Conservation (phyloP, 2,113 vertebrate species). For the Sisor rabdophorus region DNA sequence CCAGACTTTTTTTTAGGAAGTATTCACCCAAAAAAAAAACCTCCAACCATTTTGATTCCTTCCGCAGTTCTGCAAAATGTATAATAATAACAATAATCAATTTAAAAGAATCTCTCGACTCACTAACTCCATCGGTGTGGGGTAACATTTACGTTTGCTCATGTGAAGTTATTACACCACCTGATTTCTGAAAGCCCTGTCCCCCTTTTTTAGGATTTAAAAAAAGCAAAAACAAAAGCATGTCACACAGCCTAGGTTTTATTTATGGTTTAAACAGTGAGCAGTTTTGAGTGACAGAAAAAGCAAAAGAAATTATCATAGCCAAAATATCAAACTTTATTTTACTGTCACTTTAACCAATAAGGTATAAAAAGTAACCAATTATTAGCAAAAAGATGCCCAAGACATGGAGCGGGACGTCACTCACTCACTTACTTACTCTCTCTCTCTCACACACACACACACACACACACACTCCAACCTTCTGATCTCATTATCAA, state of each 20-base stretch:
- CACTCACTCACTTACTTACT: not conserved
- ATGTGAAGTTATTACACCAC: not conserved
- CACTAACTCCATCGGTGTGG: not conserved
- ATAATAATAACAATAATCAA: not conserved
- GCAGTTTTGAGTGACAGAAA: not conserved
- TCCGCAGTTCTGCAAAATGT: too few species aligned
- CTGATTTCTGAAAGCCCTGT: too few species aligned
- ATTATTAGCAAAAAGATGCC: constrained; percentile 4
- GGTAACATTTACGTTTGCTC: not conserved
- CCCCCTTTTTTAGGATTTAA: too few species aligned
- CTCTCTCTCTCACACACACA: not conserved
- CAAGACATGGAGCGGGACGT: not conserved
- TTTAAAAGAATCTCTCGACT: not conserved
- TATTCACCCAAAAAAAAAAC: not conserved
- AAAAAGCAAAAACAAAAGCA: not conserved
- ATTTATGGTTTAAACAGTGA: not conserved
- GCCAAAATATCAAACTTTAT: not conserved
- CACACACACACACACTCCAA: not conserved
- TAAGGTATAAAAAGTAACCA: not conserved
- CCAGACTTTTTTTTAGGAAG: not conserved
- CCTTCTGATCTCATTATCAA: not conserved
- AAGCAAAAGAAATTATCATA: not conserved
- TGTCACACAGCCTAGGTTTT: not conserved
- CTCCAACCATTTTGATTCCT: not conserved
- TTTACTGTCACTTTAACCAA: not conserved